A percentile compares a stretch with the other conserved stretches of the same genome.
These are phyloP conservation scores for Decapterus maruadsi DNA, from an alignment of 2,797 vertebrate genomes.

Conservation along the genomic window DNA sequence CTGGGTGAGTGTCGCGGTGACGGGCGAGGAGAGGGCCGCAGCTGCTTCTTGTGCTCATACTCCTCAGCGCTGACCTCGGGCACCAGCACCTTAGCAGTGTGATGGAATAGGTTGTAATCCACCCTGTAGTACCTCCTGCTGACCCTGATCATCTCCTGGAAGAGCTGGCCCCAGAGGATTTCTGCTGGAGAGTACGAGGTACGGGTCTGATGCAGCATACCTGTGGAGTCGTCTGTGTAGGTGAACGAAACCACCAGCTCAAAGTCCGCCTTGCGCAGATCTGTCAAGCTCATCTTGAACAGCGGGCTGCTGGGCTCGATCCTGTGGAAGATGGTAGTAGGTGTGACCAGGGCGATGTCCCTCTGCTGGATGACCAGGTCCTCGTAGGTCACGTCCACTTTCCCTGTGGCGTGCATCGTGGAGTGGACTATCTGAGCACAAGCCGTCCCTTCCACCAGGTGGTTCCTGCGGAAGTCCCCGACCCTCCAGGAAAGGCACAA, in stretches of 20 bases:
- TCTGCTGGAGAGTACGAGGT: constrained; percentile 93
- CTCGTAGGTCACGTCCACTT: constrained; percentile 86
- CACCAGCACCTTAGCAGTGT: constrained; percentile 90
- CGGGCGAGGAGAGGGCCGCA: constrained; percentile 32
- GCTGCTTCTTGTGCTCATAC: constrained; percentile 85
- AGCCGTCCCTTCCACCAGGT: constrained; percentile 93
- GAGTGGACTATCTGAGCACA: constrained; percentile 91
- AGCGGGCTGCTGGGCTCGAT: constrained; percentile 91
- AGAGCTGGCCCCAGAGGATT: constrained; percentile 95
- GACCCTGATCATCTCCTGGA: constrained; percentile 92
- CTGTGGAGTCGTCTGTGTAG: constrained; percentile 94
- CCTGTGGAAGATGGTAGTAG: constrained; percentile 90
- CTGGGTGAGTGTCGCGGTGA: constrained; percentile 29
- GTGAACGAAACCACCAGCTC: constrained; percentile 96
- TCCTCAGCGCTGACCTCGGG: constrained; percentile 91
- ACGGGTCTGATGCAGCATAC: constrained; percentile 94
- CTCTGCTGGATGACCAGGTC: constrained; percentile 90
- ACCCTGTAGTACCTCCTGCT: constrained; percentile 90
- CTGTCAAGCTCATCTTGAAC: constrained; percentile 87
- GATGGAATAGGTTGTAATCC: constrained; percentile 92
- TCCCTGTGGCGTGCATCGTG: constrained; percentile 85
- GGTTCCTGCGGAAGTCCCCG: constrained; percentile 92
- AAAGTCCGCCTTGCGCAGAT: constrained; percentile 89
- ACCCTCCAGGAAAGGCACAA: constrained; percentile 96
- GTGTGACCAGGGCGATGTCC: constrained; percentile 90